Evolutionary conservation across 2,888 invertebrate genomes (phyloP), one percentile per base, ranked within the genome.

Genomic region (Notodonta dromedarius): DNA sequence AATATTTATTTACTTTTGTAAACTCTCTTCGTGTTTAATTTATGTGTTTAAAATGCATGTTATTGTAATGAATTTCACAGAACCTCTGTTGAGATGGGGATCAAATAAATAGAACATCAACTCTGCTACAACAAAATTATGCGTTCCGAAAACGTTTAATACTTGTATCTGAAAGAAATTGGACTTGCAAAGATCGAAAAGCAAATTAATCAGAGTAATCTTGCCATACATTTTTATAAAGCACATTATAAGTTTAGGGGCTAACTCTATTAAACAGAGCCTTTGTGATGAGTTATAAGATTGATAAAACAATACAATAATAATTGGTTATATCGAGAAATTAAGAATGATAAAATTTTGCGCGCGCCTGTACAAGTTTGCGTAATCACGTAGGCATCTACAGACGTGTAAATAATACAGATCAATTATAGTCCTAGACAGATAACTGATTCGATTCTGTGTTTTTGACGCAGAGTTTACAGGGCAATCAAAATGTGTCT

Each of bases 371-470:
- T 54, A 32, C n/a, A 46, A 44, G 14, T 55, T 13, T 40, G 8
- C 53, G 53, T 56, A 52, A 68, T 65, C 42, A 57, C 44, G 16
- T 48, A 39, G 42, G 44, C 55, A 44, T 55, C 57, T 7, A 44
- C 35, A 55, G 32, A 58, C 55, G 50, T 16, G 24, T 52, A 62
- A 65, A 65, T 57, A 65, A 65, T 57, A 60, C 63, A 60, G 59
- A 64, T 51, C 46, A 62, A 56, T 35, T 62, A 57, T n/a, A 51
- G 12, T 14, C 39, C 35, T 12, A 39, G 24, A 52, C 50, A 32
- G 59, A 50, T 55, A 12, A 35, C 52, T 60, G 16, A 64, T 60
- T 63, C 57, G 60, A 55, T 61, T 13, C 12, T 52, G 24, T 4
- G 32, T 52, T 5, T 46, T 6, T 39, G n/a, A 50, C 24, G 52